Conservation (phyloP, 2,888 invertebrate species). For the Subacronicta megacephala region DNA sequence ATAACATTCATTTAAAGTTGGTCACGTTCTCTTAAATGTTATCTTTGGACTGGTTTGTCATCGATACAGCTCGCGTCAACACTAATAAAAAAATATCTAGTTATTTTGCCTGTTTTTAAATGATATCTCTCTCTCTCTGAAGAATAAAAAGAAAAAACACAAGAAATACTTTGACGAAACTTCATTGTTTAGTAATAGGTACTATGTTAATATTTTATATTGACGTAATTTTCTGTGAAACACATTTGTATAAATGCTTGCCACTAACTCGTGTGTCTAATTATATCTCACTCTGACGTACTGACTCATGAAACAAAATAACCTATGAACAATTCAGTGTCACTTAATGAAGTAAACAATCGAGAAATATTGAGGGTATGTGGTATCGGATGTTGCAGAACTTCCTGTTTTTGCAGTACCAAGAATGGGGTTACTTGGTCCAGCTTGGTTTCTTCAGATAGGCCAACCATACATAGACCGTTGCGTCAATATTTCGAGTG, state of each 20-base stretch:
- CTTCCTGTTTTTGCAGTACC: conserved; percentile 77
- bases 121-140: too few species aligned
- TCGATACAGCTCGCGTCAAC: conserved; percentile 34
- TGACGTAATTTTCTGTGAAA: conserved; percentile 11
- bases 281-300: conserved; percentile 18
- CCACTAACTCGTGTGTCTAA: conserved; percentile 31
- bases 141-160: too few species aligned
- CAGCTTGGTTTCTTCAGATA: conserved; percentile 72
- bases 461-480: conserved; percentile 69
- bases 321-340: conserved; percentile 28
- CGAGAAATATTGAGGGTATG: conserved; percentile 32
- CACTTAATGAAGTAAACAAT: conserved; percentile 36
- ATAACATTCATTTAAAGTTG: conserved; percentile 55
- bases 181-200: background rate
- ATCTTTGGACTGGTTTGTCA: conserved; percentile 55
- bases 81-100: conserved; percentile 14
- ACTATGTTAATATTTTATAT: conserved; percentile 15
- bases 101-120: background rate
- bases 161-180: too few species aligned
- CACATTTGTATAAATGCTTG: conserved; percentile 15
- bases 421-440: conserved; percentile 75
- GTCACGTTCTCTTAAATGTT: conserved; percentile 52
- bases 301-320: conserved; percentile 26
- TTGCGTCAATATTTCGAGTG: conserved; percentile 81
- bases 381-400: conserved; percentile 55